Base-by-base conservation (phyloP, 2,797 vertebrate genomes). In the Diplodus sargus region DNA sequence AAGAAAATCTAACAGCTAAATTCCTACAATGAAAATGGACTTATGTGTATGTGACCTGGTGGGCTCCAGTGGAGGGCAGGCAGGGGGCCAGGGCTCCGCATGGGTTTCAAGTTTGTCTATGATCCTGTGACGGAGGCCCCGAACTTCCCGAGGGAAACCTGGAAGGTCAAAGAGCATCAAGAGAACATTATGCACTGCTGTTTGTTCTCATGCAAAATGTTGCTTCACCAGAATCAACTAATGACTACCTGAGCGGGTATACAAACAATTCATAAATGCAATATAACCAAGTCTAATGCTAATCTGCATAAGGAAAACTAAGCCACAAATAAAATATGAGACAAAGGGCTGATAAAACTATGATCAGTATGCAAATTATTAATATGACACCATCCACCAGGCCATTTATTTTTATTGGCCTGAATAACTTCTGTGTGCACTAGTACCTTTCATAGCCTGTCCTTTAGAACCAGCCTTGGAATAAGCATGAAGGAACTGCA, bases 401-500 rank as follows among this genome's bases (percentile, higher is more conserved):
- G 25, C 25, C 25, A 53, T 49, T 74, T 57, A 16, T 54, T 59
- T 62, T 25, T 17, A 48, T 15, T 57, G 51, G 34, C 0, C 20
- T 23, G 5, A 47, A 28, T 15, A 65, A 17, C 34, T 1, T 57
- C 16, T 10, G 72, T 75, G 83, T 17, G 64, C 4, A 34, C 23
- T 34, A 64, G 83, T 95, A 99, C 98, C 96, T 91, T 42, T 67
- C 4, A 96, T 53, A 3, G 69, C 1, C 59, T 87, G 49, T 77
- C 96, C 97, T 12, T 78, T 78, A 18, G 91, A 93, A 8, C 87
- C 83, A 1, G 74, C 86, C 69, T 90, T 93, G 76, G 97, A 95
- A 87, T 96, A 98, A 23, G 97, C 96, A 83, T 93, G 94, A 85
- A 98, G 98, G 91, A 98, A 98, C 98, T 99, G 93, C 54, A 83